Evolutionary conservation across 2,888 invertebrate genomes (phyloP).

Genomic region (Thymelicus sylvestris): DNA sequence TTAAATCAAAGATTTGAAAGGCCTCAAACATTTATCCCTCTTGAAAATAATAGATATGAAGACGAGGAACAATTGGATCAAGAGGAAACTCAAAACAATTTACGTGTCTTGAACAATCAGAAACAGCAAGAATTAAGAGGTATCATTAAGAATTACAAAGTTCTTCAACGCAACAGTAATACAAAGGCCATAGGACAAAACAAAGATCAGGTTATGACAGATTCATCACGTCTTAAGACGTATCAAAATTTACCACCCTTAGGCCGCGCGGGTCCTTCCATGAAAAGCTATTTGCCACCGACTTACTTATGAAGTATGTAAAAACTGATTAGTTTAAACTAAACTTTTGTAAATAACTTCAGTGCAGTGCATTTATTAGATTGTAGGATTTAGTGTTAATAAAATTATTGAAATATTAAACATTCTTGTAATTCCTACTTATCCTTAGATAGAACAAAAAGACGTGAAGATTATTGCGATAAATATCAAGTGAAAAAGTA

Average conservation of each 20-base stretch:
- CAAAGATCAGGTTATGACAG: slow-evolving; percentile 55
- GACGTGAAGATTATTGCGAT: slow-evolving; percentile 34
- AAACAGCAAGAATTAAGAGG: slow-evolving; percentile 68
- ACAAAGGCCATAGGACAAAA: slow-evolving; percentile 53
- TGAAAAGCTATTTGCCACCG: slow-evolving; percentile 75
- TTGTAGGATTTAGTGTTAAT: slow-evolving; percentile 43
- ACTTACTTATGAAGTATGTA: slow-evolving; percentile 59
- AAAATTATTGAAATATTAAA: slow-evolving; percentile 28
- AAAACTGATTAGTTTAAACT: slow-evolving; percentile 50
- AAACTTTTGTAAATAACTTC: slow-evolving; percentile 61
- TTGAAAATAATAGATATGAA: slow-evolving; percentile 45
- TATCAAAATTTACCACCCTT: slow-evolving; percentile 67
- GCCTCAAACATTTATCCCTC: slow-evolving; percentile 53
- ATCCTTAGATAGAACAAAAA: slow-evolving; percentile 14
- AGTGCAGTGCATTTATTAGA: slow-evolving; percentile 72
- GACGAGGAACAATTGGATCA: slow-evolving; percentile 47
- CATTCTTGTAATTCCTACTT: slow-evolving; percentile 5
- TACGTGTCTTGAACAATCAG: slow-evolving; percentile 53
- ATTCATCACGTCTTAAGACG: slow-evolving; percentile 59
- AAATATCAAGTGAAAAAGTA: slow-evolving; percentile 47
- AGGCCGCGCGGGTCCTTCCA: slow-evolving; percentile 75
- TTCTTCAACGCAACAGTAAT: slow-evolving; percentile 69
- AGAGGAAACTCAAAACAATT: slow-evolving; percentile 47
- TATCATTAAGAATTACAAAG: slow-evolving; percentile 76
- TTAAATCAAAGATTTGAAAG: slow-evolving; percentile 55